Evolutionary conservation across 2,113 vertebrate genomes (phyloP), one percentile per base, ranked within the genome.

Genomic region (Oryzias woworae): DNA sequence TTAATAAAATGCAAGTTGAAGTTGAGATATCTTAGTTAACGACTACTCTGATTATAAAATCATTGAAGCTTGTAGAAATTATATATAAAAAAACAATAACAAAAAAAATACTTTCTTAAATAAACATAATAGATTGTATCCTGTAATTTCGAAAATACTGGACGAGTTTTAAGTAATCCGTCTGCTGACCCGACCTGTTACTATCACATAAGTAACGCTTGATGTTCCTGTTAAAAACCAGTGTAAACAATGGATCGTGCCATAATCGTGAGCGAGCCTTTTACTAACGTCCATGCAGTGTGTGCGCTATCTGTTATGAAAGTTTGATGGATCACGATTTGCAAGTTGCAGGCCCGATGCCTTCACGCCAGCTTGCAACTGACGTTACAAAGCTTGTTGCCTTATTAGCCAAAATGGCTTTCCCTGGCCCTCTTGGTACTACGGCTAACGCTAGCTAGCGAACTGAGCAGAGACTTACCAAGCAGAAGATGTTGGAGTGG

Each of bases 401-500:
- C 89, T 86, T 84, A 84, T 89, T 87, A 87, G 86, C 89, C 86
- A 90, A 90, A 88, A 90, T 90, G 89, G 89, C 87, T 88, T 88
- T 90, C 81, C 36, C 36, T 10, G 79, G 89, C 85, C 86, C 87
- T 88, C 80, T 81, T 50, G 46, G 76, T 61, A 31, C 13, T 48
- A 60, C 7, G 65, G 85, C 85, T 89, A 85, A 71, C 48, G 63
- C 72, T 81, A 80, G 83, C 91, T 36, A 36, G 36, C 36, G 36
- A 36, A 90, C 80, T 87, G 85, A 77, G 58, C 59, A 73, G 56
- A 71, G 87, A 90, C 96, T 98, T 88, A 98, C 96, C 96, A 98
- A 92, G 92, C 94, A 98, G 93, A 98, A 98, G 83, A 98, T 95
- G 91, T 98, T 98, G 92, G 96, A 98, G 93, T 98, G 96, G 95